A percentile compares a stretch with the other conserved stretches of the same genome.
phyloP scores from a whole-genome alignment of 2,797 vertebrate genomes.

The Parauchenoglanis punctatus region DNA sequence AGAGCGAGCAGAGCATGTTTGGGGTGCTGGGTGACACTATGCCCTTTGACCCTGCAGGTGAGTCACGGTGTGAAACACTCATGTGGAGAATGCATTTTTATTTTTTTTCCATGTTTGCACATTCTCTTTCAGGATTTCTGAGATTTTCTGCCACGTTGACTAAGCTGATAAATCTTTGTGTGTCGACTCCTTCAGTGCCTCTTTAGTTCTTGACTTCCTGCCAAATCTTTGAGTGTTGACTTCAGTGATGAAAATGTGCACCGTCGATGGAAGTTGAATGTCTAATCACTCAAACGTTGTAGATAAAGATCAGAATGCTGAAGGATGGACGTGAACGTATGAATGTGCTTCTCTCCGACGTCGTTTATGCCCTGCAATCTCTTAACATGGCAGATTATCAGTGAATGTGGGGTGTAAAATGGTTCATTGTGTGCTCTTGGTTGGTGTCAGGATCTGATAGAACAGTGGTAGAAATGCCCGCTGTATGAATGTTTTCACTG shows the following conservation, averaged over 20 bases:
- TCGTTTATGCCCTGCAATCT: not conserved
- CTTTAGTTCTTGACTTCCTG: not conserved
- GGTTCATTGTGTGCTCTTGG: not conserved
- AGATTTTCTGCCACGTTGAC: not conserved
- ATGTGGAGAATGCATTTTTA: not conserved
- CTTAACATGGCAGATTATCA: not conserved
- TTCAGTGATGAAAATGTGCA: not conserved
- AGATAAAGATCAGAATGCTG: conserved; percentile 6
- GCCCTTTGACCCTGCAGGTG: conserved; percentile 98
- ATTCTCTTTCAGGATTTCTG: not conserved
- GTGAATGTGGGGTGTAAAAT: conserved; percentile 5
- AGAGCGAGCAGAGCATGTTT: conserved; percentile 83
- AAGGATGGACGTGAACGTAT: not conserved
- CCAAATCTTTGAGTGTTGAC: not conserved
- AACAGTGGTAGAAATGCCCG: not conserved
- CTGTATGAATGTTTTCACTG: no score
- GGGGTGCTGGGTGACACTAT: conserved; percentile 88
- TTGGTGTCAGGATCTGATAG: conserved; percentile 7
- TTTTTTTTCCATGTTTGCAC: not conserved
- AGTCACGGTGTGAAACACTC: conserved; percentile 34
- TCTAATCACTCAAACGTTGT: not conserved
- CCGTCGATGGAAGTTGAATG: not conserved
- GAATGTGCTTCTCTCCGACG: not conserved
- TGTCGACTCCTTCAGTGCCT: not conserved
- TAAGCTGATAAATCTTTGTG: not conserved